These are phyloP conservation scores for Athalia rosae DNA, from an alignment of 2,888 invertebrate species.

Conservation along the genomic window DNA sequence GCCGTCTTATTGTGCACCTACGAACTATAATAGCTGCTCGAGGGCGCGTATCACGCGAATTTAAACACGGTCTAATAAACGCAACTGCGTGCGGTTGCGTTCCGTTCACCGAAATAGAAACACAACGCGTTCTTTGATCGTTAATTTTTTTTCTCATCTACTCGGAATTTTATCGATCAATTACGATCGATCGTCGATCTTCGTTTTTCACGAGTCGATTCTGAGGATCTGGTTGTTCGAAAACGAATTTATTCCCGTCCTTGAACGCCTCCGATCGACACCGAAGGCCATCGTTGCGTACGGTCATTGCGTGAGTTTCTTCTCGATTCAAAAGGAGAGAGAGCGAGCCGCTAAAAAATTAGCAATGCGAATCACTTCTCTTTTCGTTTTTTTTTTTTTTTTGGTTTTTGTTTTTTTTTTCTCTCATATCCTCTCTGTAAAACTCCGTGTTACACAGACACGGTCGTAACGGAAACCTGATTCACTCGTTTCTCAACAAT, in stretches of 20 bases:
- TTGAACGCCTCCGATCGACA: neutral
- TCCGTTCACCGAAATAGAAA: no score
- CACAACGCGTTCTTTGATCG: no score
- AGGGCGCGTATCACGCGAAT: conserved; percentile 3
- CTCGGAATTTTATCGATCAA: no score
- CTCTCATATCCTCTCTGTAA: neutral
- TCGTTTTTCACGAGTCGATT: no score
- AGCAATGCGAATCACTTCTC: neutral
- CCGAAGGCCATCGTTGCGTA: neutral
- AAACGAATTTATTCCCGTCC: conserved; percentile 18
- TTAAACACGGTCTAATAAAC: neutral
- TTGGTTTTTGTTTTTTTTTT: neutral
- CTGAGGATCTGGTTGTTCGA: no score
- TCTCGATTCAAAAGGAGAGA: conserved; percentile 6
- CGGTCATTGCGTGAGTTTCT: neutral
- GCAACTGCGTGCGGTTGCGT: no score
- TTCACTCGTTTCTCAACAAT: neutral
- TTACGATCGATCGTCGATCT: no score
- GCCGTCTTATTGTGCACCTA: neutral
- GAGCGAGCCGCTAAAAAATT: neutral
- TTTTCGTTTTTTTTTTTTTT: neutral
- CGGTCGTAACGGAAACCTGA: no score
- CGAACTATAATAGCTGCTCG: neutral
- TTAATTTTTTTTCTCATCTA: no score
- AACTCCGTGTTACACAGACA: no score